Percentiles rank a stretch among this genome's conserved stretches.
Conservation (phyloP, 2,888 invertebrate genomes). For the Calliopum simillimum region DNA sequence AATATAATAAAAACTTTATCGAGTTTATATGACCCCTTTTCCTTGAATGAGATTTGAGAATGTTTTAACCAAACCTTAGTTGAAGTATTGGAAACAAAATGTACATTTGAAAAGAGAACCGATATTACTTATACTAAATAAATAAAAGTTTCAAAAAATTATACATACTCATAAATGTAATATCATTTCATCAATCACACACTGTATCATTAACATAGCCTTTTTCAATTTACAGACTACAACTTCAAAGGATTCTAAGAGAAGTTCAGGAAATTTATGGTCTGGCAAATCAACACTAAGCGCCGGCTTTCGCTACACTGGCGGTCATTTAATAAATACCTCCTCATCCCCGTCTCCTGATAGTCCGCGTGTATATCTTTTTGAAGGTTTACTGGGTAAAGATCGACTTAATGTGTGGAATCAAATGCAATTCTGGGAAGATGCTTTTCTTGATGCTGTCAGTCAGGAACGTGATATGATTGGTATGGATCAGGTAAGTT, state of each 20-base stretch:
- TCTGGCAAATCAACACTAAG: conserved; percentile 91
- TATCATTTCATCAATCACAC: too few species aligned
- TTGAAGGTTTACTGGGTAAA: conserved; percentile 83
- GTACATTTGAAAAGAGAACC: too few species aligned
- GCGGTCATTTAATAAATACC: conserved; percentile 86
- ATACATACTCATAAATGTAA: too few species aligned
- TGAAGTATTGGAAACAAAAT: too few species aligned
- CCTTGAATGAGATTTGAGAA: too few species aligned
- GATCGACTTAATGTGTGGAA: conserved; percentile 90
- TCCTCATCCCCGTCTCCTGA: conserved; percentile 89
- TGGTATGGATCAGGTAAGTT: conserved; percentile 92
- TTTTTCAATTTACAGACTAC: conserved; percentile 56
- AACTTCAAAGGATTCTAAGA: conserved; percentile 75
- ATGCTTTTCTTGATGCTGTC: conserved; percentile 97
- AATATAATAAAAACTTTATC: too few species aligned
- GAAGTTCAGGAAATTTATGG: conserved; percentile 89
- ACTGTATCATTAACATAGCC: too few species aligned
- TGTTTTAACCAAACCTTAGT: too few species aligned
- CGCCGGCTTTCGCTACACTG: conserved; percentile 87
- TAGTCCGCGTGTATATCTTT: conserved; percentile 88
- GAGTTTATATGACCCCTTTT: too few species aligned
- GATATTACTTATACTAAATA: too few species aligned
- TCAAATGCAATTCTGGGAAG: conserved; percentile 99
- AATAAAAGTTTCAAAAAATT: too few species aligned
- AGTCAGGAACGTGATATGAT: conserved; percentile 98